These are phyloP conservation scores for Stegodyphus dumicola DNA, from an alignment of 1,140 invertebrate genomes.

Conservation along the genomic window DNA sequence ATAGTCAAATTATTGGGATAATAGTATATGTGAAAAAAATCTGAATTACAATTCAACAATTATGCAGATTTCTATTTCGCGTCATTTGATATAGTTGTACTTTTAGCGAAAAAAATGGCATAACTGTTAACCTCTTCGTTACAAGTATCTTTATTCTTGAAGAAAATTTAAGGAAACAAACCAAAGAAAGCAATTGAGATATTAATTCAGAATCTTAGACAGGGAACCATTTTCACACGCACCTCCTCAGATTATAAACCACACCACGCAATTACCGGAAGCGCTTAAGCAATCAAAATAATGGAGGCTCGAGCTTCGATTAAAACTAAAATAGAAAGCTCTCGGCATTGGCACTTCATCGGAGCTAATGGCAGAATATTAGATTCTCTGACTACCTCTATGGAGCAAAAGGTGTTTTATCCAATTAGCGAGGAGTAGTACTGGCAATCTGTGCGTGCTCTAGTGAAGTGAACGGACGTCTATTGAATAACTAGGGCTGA, in stretches of 20 bases:
- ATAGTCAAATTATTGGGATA: too few relatives aligned
- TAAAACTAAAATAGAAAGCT: slow-evolving; percentile 59
- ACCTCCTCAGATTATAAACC: neutral
- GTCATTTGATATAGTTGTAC: too few relatives aligned
- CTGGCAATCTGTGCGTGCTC: slow-evolving; percentile 23
- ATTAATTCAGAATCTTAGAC: too few relatives aligned
- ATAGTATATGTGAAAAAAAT: too few relatives aligned
- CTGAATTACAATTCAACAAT: too few relatives aligned
- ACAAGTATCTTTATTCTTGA: too few relatives aligned
- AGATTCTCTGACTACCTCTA: slow-evolving; percentile 16
- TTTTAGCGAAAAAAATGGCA: too few relatives aligned
- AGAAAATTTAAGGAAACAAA: too few relatives aligned
- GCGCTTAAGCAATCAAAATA: slow-evolving; percentile 57
- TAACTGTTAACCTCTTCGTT: too few relatives aligned
- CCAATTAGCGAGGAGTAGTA: slow-evolving; percentile 44
- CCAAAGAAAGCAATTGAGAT: too few relatives aligned
- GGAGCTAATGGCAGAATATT: slow-evolving; percentile 55
- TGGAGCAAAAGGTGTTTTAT: slow-evolving; percentile 53
- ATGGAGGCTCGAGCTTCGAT: slow-evolving; percentile 45
- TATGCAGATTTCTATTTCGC: too few relatives aligned
- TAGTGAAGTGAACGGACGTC: neutral
- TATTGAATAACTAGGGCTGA: too few relatives aligned
- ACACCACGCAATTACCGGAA: slow-evolving; percentile 35
- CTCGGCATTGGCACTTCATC: slow-evolving; percentile 53
- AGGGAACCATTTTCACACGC: neutral